Conservation (phyloP, 2,113 vertebrate species). For the Calidris pygmaea region DNA sequence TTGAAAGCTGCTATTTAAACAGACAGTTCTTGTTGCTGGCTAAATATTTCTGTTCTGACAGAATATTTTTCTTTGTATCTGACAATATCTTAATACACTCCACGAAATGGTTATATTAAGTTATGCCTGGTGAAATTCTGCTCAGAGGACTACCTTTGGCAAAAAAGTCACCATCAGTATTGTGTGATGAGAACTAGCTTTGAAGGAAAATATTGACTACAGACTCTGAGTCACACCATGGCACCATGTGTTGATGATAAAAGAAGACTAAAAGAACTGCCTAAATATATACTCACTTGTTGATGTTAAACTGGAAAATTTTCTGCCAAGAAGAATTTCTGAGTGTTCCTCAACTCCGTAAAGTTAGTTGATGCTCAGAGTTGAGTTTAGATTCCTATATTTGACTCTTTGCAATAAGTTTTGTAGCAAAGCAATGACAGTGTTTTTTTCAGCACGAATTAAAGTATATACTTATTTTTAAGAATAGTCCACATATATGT, state of each 20-base stretch:
- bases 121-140: neutral
- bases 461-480: neutral
- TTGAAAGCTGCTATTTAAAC: neutral
- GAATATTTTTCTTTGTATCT: neutral
- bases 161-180: neutral
- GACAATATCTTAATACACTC: neutral
- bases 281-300: neutral
- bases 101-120: neutral
- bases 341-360: neutral
- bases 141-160: neutral
- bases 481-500: neutral
- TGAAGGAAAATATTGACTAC: neutral
- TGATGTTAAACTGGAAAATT: neutral
- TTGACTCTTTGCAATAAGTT: neutral
- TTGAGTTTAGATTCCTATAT: neutral
- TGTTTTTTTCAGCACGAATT: neutral
- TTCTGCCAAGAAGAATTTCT: neutral
- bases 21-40: neutral
- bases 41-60: neutral
- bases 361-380: neutral
- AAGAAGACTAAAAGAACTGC: neutral
- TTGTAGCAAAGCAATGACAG: neutral
- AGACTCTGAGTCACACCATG: neutral
- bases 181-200: neutral
- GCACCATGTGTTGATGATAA: neutral